These are phyloP conservation scores for Megaceryle alcyon DNA, from an alignment of 2,797 vertebrate genomes.

Conservation along the genomic window DNA sequence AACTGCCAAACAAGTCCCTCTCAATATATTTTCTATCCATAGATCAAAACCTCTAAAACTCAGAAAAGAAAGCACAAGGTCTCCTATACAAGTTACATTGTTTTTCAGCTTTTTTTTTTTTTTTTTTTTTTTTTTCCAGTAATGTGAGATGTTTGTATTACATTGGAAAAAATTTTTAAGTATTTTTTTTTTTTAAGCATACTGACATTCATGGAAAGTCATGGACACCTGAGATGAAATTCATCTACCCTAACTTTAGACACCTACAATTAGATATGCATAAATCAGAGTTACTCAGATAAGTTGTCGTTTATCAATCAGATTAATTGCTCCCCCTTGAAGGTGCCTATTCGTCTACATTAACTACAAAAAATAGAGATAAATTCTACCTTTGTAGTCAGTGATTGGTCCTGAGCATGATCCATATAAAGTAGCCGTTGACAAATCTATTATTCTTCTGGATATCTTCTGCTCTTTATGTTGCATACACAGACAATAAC, in stretches of 20 bases:
- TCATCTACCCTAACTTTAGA: neutral
- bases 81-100: neutral
- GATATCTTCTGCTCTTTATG: neutral
- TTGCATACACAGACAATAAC: neutral
- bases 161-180: rapidly evolving
- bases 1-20: neutral
- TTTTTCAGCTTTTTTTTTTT: neutral
- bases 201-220: no score
- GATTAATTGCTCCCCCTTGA: neutral
- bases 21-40: neutral
- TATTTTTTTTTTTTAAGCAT: neutral
- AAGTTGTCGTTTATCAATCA: neutral
- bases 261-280: neutral
- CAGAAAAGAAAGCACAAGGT: neutral
- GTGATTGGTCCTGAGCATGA: neutral
- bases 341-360: neutral
- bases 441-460: neutral
- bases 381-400: neutral
- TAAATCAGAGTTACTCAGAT: neutral
- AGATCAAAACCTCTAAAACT: neutral
- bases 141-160: neutral
- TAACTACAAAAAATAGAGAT: neutral
- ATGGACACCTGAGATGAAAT: neutral
- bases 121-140: neutral
- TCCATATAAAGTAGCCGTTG: neutral